Percentiles rank a stretch among this genome's conserved stretches.
These are phyloP conservation scores for Philopedon plagiatum DNA, from an alignment of 2,888 invertebrate species.

Conservation along the genomic window DNA sequence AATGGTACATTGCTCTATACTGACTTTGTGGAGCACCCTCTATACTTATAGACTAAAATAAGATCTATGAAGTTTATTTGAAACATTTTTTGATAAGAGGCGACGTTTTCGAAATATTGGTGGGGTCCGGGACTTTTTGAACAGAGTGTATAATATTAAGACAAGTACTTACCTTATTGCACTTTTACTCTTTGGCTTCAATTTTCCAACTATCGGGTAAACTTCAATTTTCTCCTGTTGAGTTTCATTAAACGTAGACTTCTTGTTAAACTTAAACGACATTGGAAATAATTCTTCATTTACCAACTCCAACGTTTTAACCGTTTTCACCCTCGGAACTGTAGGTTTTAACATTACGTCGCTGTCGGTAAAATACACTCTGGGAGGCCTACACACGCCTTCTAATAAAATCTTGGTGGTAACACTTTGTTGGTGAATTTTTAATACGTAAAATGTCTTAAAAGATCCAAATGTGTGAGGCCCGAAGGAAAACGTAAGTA, in stretches of 20 bases:
- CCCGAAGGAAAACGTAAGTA: slow-evolving; percentile 77
- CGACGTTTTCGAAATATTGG: too few species aligned
- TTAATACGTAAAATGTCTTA: slow-evolving; percentile 70
- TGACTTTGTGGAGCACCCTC: too few species aligned
- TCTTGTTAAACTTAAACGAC: slow-evolving; percentile 71
- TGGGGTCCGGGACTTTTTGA: too few species aligned
- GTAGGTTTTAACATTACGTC: slow-evolving; percentile 76
- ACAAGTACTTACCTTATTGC: slow-evolving; percentile 69
- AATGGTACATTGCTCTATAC: too few species aligned
- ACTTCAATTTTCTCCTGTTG: slow-evolving; percentile 71
- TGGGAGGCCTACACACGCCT: slow-evolving; percentile 76
- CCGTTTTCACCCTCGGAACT: slow-evolving; percentile 72
- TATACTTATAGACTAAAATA: too few species aligned
- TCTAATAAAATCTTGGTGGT: slow-evolving; percentile 74
- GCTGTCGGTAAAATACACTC: slow-evolving; percentile 73
- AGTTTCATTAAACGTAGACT: slow-evolving; percentile 72
- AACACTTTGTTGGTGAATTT: slow-evolving; percentile 72
- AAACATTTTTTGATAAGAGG: too few species aligned
- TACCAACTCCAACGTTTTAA: slow-evolving; percentile 68
- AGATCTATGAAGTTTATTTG: too few species aligned
- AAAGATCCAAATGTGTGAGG: slow-evolving; percentile 76
- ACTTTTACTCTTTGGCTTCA: slow-evolving; percentile 70
- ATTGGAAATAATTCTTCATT: slow-evolving; percentile 73
- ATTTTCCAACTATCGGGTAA: slow-evolving; percentile 70
- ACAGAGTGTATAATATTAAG: neutral